Evolutionary conservation across 2,113 vertebrate genomes (phyloP), one percentile per base, ranked within the genome.

Genomic region (Irena cyanogastra): DNA sequence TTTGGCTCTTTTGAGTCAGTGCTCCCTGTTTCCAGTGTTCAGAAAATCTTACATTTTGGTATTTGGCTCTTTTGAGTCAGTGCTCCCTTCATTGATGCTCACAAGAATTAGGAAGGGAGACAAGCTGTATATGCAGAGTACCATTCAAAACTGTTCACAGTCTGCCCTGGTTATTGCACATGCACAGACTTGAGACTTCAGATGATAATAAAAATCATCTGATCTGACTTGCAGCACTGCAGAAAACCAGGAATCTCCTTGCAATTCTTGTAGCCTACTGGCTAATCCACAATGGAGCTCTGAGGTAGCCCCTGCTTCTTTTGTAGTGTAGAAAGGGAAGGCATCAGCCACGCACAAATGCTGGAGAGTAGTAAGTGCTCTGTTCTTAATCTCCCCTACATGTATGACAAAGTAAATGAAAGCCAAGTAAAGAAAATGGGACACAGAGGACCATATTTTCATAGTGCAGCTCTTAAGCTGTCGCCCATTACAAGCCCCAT

Each of bases 391-490:
- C 39, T 96, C 47, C 60, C 44, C 47, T 30, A 83, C 0, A 2
- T 37, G 63, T 33, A 66, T 0, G 1, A 81, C 56, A 94, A 96
- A 83, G 60, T 41, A 92, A 90, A 93, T 0, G 2, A 94, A 90
- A 94, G 42, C 75, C 63, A 81, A 66, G 60, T 50, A 77, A 86
- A 88, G 71, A 71, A 91, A 88, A 95, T 78, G 85, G 68, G 52
- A 87, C 94, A 92, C 82, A 93, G 65, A 96, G 68, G 93, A 86
- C 71, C 72, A 37, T 81, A 83, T 89, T 94, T 96, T 90, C 86
- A 81, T 87, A 92, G 72, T 8, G 31, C n/a, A 41, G 79, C 79
- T 85, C 93, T 95, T 94, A 93, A 96, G 41, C 56, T 93, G 85
- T 95, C 94, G 94, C 85, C 72, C 44, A 30, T 87, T 81, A 92